Conservation (phyloP, 2,113 vertebrate genomes). For the Capreolus pygargus region DNA sequence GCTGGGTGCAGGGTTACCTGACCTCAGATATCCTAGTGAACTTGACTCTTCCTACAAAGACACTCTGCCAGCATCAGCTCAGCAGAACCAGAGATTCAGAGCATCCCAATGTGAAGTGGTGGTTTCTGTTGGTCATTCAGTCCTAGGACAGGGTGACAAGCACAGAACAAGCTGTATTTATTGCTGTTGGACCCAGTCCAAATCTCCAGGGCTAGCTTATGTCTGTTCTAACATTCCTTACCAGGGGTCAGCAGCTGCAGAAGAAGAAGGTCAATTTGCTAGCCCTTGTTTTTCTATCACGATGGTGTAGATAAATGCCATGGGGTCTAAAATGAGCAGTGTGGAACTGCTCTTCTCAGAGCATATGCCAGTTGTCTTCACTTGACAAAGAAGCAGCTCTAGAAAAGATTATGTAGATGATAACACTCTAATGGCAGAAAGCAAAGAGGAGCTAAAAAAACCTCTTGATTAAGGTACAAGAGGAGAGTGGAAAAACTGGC, state of each 20-base stretch:
- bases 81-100: background rate
- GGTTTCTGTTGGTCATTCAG: background rate
- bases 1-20: background rate
- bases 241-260: background rate
- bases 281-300: background rate
- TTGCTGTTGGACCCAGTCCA: background rate
- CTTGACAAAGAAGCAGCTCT: background rate
- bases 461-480: background rate
- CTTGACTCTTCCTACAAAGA: background rate
- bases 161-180: background rate
- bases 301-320: background rate
- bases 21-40: background rate
- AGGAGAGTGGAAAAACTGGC: background rate
- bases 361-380: background rate
- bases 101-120: background rate
- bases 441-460: background rate
- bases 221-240: background rate
- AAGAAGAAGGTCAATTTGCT: background rate
- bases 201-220: background rate
- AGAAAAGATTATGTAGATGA: background rate
- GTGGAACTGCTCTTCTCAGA: background rate
- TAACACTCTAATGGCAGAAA: background rate
- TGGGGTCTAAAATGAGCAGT: background rate
- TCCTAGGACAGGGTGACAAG: background rate
- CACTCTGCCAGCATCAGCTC: background rate